phyloP scores from a whole-genome alignment of 2,797 vertebrate genomes.

The Austrolebias charrua region DNA sequence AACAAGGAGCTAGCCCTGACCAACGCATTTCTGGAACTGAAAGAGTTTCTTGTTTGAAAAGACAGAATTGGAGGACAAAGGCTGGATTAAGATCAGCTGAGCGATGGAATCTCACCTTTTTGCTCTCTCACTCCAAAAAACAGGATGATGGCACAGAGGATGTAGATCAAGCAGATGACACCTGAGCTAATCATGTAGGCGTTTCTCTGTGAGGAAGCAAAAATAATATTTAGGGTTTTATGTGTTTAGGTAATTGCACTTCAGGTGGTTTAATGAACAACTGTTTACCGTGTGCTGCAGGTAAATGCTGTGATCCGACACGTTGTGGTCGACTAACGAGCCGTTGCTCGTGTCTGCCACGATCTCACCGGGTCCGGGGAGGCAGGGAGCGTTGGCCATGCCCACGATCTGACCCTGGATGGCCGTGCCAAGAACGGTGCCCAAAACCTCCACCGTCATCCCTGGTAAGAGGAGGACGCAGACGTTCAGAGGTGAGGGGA shows the following conservation, averaged over 20 bases:
- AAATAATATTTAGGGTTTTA: too few relatives aligned
- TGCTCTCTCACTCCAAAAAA: constrained; percentile 86
- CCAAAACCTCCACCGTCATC: constrained; percentile 96
- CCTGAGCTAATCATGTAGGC: constrained; percentile 94
- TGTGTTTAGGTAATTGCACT: too few relatives aligned
- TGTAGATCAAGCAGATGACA: constrained; percentile 87
- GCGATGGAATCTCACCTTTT: constrained; percentile 78
- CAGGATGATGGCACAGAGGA: constrained; percentile 88
- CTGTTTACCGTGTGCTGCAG: constrained; percentile 82
- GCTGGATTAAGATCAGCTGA: too few relatives aligned
- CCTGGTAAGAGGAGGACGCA: constrained; percentile 71
- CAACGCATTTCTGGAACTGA: too few relatives aligned
- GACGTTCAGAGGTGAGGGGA: neutral
- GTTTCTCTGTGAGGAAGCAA: constrained; percentile 72
- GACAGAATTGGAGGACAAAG: too few relatives aligned
- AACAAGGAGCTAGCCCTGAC: neutral
- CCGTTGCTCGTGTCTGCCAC: constrained; percentile 8
- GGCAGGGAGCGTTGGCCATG: constrained; percentile 84
- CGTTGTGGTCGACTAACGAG: constrained; percentile 61
- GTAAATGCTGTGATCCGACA: constrained; percentile 68
- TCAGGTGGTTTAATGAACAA: neutral
- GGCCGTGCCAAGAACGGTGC: constrained; percentile 90
- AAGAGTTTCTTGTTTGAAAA: too few relatives aligned
- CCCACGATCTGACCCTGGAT: constrained; percentile 98
- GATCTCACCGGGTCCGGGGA: constrained; percentile 45